Evolutionary conservation across 2,888 invertebrate species (phyloP).

Genomic region (Meandrusa payeni): DNA sequence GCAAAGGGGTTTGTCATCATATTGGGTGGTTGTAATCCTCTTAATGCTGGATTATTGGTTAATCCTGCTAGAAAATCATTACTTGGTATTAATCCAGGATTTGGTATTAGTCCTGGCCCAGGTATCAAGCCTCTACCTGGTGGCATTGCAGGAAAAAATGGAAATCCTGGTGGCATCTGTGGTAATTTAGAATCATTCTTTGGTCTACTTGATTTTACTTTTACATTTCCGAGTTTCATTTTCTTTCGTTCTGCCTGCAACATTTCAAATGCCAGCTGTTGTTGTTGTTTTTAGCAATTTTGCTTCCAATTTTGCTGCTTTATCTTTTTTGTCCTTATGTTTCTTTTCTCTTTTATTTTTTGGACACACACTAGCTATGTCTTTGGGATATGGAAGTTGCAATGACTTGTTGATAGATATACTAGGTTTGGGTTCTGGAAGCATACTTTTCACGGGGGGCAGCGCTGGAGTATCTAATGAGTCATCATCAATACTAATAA

Average conservation of each 20-base stretch:
- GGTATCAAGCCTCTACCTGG: conserved; percentile 80
- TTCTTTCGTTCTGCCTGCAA: conserved; percentile 60
- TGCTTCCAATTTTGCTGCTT: conserved; percentile 67
- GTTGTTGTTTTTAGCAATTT: conserved; percentile 72
- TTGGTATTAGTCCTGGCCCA: conserved; percentile 69
- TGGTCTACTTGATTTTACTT: conserved; percentile 63
- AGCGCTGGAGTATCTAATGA: conserved; percentile 58
- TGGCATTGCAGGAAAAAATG: conserved; percentile 68
- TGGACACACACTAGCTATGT: conserved; percentile 77
- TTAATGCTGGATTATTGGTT: conserved; percentile 68
- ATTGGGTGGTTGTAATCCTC: conserved; percentile 62
- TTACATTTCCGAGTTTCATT: conserved; percentile 54
- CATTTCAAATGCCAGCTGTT: conserved; percentile 67
- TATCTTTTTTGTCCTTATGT: conserved; percentile 76
- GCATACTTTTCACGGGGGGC: conserved; percentile 40
- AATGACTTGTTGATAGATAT: conserved; percentile 69
- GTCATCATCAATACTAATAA: conserved; percentile 74
- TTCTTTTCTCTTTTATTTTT: conserved; percentile 82
- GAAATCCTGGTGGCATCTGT: conserved; percentile 67
- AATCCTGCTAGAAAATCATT: conserved; percentile 64
- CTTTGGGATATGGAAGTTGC: conserved; percentile 72
- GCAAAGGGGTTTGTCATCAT: conserved; percentile 77
- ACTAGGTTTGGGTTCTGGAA: conserved; percentile 51
- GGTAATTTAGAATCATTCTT: conserved; percentile 66
- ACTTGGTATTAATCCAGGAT: conserved; percentile 72